phyloP scores from a whole-genome alignment of 2,888 invertebrate species.

The Dolomedes plantarius region DNA sequence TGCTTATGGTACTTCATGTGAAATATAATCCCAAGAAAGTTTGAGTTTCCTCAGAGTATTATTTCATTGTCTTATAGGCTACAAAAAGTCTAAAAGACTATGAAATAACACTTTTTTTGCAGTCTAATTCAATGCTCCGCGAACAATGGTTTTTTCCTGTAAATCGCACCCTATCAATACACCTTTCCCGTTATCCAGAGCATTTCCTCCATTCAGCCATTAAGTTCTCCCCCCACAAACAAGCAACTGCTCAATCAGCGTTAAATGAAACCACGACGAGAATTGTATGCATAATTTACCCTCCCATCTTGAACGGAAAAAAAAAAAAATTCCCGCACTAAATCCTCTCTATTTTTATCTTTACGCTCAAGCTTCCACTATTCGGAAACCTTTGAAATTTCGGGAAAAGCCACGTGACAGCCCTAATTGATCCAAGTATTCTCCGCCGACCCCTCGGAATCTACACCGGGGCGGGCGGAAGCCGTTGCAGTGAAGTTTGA shows the following conservation, averaged over 20 bases:
- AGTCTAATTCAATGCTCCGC: too few relatives aligned
- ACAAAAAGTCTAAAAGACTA: too few relatives aligned
- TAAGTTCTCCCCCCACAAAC: neutral
- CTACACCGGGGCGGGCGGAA: slow-evolving; percentile 37
- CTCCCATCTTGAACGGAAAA: neutral
- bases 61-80: too few relatives aligned
- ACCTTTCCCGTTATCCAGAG: too few relatives aligned
- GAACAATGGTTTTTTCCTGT: too few relatives aligned
- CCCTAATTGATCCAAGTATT: slow-evolving; percentile 46
- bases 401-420: slow-evolving; percentile 30
- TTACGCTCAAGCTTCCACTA: slow-evolving; percentile 48
- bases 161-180: too few relatives aligned
- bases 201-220: neutral
- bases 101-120: too few relatives aligned
- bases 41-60: too few relatives aligned
- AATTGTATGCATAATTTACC: slow-evolving; percentile 6
- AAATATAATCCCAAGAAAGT: too few relatives aligned
- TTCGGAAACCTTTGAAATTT: slow-evolving; percentile 67
- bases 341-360: slow-evolving; percentile 14
- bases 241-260: slow-evolving; percentile 7
- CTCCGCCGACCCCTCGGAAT: slow-evolving; percentile 5
- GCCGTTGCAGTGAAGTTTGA: slow-evolving; percentile 55
- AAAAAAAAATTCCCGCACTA: slow-evolving; percentile 1
- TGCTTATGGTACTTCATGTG: too few relatives aligned
- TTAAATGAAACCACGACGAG: slow-evolving; percentile 12